Conservation (phyloP, 2,797 vertebrate genomes). For the Malacoraja senta region DNA sequence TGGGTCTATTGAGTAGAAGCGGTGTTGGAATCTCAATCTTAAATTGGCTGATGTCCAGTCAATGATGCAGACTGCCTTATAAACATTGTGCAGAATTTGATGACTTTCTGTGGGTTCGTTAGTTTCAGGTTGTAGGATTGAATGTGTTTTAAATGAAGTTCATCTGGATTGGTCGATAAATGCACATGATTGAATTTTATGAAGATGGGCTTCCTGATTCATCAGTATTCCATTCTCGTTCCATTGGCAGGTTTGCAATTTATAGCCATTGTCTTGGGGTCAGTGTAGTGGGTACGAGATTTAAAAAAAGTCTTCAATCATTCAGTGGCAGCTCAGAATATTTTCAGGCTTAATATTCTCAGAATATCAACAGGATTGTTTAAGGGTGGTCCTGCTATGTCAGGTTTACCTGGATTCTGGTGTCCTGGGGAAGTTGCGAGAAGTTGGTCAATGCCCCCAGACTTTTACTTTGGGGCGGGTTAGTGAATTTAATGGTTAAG, state of each 20-base stretch:
- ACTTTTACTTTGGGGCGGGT: background rate
- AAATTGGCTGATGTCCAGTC: background rate
- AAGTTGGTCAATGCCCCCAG: background rate
- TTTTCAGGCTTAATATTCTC: background rate
- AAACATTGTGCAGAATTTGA: background rate
- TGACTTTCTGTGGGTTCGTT: background rate
- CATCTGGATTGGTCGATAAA: background rate
- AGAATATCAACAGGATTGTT: no score
- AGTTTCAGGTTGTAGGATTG: background rate
- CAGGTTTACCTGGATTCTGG: no score
- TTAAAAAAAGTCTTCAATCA: no score
- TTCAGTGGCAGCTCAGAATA: no score
- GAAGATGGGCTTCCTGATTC: background rate
- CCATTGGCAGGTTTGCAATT: background rate
- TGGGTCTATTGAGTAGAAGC: no score
- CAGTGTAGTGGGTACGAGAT: no score
- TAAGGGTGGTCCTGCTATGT: background rate
- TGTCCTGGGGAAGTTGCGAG: background rate
- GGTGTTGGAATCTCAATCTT: no score
- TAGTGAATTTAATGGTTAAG: no score
- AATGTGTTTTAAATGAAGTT: background rate
- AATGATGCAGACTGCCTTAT: background rate
- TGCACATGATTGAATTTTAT: background rate
- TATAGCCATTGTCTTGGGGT: background rate
- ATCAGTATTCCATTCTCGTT: background rate